These are phyloP conservation scores for Eupithecia exiguata DNA, from an alignment of 2,888 invertebrate species.

Conservation along the genomic window DNA sequence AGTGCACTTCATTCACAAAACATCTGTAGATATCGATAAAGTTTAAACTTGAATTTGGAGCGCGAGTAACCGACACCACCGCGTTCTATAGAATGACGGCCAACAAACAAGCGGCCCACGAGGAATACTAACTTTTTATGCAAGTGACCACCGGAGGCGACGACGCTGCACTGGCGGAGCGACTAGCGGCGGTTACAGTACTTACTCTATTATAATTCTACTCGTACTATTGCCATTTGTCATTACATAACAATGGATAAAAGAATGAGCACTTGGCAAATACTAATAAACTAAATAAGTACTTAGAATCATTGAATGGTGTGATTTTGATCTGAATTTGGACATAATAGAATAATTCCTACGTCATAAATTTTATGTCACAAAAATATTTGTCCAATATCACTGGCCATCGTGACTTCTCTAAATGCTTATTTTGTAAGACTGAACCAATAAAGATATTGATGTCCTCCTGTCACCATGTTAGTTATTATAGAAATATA, in stretches of 20 bases:
- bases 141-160: slow-evolving; percentile 31
- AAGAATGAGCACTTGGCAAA: background rate
- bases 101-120: slow-evolving; percentile 43
- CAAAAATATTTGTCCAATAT: no score
- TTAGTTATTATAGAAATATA: background rate
- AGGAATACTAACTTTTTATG: slow-evolving; percentile 44
- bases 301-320: no score
- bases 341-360: no score
- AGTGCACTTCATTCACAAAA: slow-evolving; percentile 40
- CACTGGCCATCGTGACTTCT: no score
- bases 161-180: slow-evolving; percentile 3
- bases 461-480: no score
- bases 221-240: background rate
- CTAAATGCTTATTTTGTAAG: no score
- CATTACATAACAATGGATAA: background rate
- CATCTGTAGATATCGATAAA: slow-evolving; percentile 35
- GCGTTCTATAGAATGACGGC: slow-evolving; percentile 53
- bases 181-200: background rate
- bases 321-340: no score
- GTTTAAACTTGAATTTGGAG: slow-evolving; percentile 42
- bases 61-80: slow-evolving; percentile 53
- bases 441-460: no score
- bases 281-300: no score
- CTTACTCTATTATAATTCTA: background rate
- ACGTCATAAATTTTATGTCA: no score